Percentiles rank a stretch among this genome's conserved stretches.
Evolutionary conservation across 2,113 vertebrate genomes (phyloP).

Genomic region (chimpanzee (Pan troglodytes)): DNA sequence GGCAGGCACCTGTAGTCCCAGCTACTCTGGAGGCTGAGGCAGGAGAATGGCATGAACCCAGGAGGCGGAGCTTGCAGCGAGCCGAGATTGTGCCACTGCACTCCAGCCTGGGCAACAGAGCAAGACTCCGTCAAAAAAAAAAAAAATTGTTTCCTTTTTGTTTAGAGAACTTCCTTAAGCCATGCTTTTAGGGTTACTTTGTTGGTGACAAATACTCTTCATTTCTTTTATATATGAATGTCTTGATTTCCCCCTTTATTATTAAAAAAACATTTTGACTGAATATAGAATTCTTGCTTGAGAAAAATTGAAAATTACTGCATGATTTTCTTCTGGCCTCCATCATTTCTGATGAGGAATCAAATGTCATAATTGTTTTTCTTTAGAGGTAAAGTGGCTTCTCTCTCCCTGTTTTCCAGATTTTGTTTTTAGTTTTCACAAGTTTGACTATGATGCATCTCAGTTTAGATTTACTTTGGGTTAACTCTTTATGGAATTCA

Average conservation of each 20-base stretch:
- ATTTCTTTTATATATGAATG: not conserved
- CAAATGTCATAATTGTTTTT: not conserved
- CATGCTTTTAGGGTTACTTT: not conserved
- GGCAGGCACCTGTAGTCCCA: too few relatives aligned
- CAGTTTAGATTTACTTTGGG: not conserved
- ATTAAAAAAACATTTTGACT: not conserved
- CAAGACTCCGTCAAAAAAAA: too few relatives aligned
- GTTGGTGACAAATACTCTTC: not conserved
- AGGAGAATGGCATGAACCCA: too few relatives aligned
- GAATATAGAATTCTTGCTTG: not conserved
- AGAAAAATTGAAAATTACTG: not conserved
- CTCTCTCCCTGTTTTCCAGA: not conserved
- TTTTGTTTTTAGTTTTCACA: not conserved
- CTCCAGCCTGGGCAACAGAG: too few relatives aligned
- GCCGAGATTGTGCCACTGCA: too few relatives aligned
- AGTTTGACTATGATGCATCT: not conserved
- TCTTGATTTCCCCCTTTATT: not conserved
- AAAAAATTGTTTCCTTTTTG: not conserved
- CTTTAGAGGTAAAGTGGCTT: not conserved
- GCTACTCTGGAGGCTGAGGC: too few relatives aligned
- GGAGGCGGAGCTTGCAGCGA: too few relatives aligned
- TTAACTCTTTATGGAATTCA: not conserved
- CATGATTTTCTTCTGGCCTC: not conserved
- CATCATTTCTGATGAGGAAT: not conserved
- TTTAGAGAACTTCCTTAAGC: not conserved